Percentiles rank a stretch among this genome's conserved stretches.
phyloP scores from a whole-genome alignment of 2,888 invertebrate genomes.

The Tenthredo mesomela region DNA sequence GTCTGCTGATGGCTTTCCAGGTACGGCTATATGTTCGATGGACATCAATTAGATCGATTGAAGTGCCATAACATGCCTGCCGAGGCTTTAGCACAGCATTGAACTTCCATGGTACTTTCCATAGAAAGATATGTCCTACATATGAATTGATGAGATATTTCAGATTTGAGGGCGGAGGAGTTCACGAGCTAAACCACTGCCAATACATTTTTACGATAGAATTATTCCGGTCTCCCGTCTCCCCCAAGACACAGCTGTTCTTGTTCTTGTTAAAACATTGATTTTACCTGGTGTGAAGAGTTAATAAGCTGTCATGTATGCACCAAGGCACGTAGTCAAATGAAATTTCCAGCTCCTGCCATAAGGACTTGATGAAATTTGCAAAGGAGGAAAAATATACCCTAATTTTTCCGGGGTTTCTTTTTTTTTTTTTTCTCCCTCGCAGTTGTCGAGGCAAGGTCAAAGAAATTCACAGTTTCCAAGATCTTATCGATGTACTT shows the following conservation, averaged over 20 bases:
- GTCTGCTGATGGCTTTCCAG: neutral
- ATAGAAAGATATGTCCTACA: neutral
- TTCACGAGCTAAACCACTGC: conserved; percentile 15
- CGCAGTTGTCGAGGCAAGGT: conserved; percentile 4
- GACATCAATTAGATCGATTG: conserved; percentile 1
- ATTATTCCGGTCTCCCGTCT: conserved; percentile 12
- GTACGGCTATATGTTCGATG: neutral
- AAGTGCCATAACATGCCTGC: neutral
- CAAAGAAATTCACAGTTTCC: conserved; percentile 21
- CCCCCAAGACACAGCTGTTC: conserved; percentile 9
- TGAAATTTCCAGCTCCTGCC: conserved; percentile 31
- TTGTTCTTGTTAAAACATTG: conserved; percentile 33
- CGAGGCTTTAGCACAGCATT: neutral
- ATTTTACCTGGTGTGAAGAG: conserved; percentile 29
- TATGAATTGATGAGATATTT: conserved; percentile 19
- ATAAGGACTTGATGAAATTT: conserved; percentile 39
- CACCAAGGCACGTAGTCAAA: conserved; percentile 27
- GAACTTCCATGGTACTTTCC: neutral
- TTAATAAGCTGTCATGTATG: conserved; percentile 32
- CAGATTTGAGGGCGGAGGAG: neutral
- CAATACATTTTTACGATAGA: conserved; percentile 24
- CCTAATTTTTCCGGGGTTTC: neutral
- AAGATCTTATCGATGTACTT: conserved; percentile 48
- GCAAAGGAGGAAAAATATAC: conserved; percentile 1
- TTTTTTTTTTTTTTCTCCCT: neutral